phyloP scores from a whole-genome alignment of 2,113 vertebrate genomes.

The Cacatua alba region DNA sequence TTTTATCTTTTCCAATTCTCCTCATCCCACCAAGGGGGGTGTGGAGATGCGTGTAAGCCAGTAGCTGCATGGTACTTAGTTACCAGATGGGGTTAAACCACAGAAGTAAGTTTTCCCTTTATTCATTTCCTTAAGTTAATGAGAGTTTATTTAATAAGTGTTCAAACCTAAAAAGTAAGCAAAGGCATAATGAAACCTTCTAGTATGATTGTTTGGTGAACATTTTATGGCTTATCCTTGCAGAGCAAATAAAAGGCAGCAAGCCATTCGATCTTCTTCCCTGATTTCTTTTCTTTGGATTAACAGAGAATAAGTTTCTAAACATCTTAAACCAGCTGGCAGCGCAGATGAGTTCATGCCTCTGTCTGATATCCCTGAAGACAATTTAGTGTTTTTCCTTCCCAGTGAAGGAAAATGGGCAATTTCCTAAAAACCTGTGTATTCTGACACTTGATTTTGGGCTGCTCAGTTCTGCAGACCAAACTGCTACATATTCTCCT shows the following conservation, averaged over 20 bases:
- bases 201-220: neutral
- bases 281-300: neutral
- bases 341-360: neutral
- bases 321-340: neutral
- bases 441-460: neutral
- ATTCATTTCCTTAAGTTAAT: neutral
- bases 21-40: neutral
- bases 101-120: neutral
- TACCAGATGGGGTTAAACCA: neutral
- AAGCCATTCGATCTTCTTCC: neutral
- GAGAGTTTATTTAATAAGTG: neutral
- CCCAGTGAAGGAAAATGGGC: neutral
- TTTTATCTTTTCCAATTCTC: neutral
- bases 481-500: accelerated
- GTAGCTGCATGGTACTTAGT: neutral
- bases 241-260: neutral
- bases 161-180: neutral
- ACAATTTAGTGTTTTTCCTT: neutral
- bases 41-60: neutral
- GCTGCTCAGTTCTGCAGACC: neutral
- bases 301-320: neutral
- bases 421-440: neutral
- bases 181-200: neutral
- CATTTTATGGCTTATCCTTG: neutral
- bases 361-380: neutral